phyloP scores from a whole-genome alignment of 2,113 vertebrate genomes.

The Jacana jacana region DNA sequence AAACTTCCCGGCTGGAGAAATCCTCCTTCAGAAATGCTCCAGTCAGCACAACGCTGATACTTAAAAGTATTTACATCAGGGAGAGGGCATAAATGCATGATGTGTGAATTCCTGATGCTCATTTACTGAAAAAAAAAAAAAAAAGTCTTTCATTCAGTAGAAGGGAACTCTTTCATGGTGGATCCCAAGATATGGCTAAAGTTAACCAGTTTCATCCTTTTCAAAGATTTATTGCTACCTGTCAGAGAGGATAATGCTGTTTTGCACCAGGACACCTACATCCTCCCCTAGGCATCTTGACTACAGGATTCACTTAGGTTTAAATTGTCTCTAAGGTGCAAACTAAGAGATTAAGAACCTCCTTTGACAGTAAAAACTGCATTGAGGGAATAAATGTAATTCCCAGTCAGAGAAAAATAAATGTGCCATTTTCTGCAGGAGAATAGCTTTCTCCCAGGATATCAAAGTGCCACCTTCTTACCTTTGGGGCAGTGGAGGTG shows the following conservation, averaged over 20 bases:
- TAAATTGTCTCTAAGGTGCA: background rate
- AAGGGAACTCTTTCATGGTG: background rate
- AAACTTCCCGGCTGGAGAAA: background rate
- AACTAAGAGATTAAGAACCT: background rate
- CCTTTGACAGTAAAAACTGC: background rate
- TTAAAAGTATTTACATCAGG: background rate
- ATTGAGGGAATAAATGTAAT: background rate
- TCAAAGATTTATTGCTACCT: background rate
- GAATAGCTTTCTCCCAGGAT: background rate
- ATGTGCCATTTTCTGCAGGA: background rate
- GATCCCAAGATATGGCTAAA: accelerated
- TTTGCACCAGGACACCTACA: background rate
- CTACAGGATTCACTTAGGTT: background rate
- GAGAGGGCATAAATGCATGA: background rate
- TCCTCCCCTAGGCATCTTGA: background rate
- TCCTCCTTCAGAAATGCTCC: background rate
- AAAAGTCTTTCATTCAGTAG: accelerated
- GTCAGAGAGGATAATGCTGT: background rate
- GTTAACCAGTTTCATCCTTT: background rate
- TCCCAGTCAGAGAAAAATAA: background rate
- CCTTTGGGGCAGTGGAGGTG: background rate
- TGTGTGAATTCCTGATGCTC: background rate
- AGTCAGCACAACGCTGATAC: background rate
- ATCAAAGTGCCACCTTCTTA: background rate
- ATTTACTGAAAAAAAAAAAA: background rate